Percentiles rank a stretch among this genome's conserved stretches.
These are phyloP conservation scores for Podiceps cristatus DNA, from an alignment of 2,113 vertebrate species.

Conservation along the genomic window DNA sequence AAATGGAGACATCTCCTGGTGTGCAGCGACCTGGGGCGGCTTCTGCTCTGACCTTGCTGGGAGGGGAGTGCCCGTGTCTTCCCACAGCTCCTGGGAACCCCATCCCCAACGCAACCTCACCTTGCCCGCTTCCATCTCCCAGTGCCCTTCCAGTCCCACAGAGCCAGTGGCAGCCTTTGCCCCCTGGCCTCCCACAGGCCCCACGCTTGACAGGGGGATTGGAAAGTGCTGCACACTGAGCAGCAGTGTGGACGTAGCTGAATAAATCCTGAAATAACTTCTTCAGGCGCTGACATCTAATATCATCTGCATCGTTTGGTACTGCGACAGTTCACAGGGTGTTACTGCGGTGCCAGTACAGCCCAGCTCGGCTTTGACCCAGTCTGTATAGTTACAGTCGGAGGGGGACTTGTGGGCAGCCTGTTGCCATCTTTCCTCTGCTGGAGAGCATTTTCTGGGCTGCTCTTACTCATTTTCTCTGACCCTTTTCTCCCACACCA, in stretches of 20 bases:
- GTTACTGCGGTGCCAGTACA: neutral
- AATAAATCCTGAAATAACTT: neutral
- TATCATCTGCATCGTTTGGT: neutral
- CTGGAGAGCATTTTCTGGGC: neutral
- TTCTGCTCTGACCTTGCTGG: neutral
- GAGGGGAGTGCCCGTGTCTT: accelerated
- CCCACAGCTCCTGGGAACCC: neutral
- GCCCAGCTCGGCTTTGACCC: accelerated
- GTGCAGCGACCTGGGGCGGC: neutral
- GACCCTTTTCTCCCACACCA: neutral
- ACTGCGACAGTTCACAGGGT: neutral
- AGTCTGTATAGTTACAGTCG: neutral
- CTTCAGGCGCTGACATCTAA: neutral
- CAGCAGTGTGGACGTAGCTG: neutral
- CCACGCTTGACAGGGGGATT: accelerated
- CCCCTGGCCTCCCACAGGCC: neutral
- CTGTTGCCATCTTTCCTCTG: neutral
- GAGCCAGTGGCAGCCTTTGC: neutral
- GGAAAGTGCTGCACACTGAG: neutral
- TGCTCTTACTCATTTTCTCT: neutral
- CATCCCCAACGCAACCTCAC: neutral
- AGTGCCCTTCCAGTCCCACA: neutral
- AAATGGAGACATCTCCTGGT: neutral
- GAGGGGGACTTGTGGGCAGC: neutral
- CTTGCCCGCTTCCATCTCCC: neutral